Conservation (phyloP, 2,888 invertebrate species). For the Autographa pulchrina region DNA sequence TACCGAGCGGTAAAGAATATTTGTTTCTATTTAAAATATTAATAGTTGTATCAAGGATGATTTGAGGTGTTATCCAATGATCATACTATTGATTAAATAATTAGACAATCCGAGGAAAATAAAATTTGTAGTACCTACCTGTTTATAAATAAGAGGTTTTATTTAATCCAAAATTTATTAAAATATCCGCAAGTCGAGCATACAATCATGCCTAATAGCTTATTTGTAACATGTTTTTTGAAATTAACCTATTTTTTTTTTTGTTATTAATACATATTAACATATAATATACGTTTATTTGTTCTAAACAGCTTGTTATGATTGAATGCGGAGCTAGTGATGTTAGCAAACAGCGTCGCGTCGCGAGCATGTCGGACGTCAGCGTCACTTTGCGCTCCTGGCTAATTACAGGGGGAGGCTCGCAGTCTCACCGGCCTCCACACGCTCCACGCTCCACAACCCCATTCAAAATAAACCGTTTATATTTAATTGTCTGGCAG, state of each 20-base stretch:
- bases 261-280: constrained; percentile 15
- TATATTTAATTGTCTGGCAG: constrained; percentile 46
- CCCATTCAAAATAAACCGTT: constrained; percentile 44
- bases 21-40: neutral
- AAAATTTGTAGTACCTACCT: no score
- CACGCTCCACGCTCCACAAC: constrained; percentile 34
- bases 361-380: constrained; percentile 61
- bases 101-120: no score
- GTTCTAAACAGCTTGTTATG: constrained; percentile 54
- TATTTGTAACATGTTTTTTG: neutral
- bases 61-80: no score
- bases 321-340: constrained; percentile 61
- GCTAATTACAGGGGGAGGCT: constrained; percentile 71
- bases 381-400: constrained; percentile 52
- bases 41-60: neutral
- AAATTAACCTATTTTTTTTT: neutral
- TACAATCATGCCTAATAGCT: no score
- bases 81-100: no score
- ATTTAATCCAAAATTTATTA: no score
- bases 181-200: no score
- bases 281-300: constrained; percentile 41
- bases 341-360: constrained; percentile 63
- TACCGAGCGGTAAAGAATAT: neutral
- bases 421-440: constrained; percentile 27
- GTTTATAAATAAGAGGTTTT: no score